Base-by-base conservation (phyloP, 2,888 invertebrate species). In the Tetragnatha montana region DNA sequence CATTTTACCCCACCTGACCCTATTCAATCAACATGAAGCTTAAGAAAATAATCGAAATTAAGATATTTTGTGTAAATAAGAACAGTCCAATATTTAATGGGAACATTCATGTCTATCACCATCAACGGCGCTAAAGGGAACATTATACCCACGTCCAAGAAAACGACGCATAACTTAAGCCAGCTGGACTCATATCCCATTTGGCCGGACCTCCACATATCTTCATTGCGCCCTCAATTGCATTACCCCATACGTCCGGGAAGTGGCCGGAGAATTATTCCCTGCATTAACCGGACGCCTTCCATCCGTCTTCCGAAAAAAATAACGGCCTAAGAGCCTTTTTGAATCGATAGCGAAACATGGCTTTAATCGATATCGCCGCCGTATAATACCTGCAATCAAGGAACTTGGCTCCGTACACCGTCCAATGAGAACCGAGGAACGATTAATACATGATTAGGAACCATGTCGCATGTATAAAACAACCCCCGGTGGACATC, bases 381-480 rank as follows among this genome's bases (percentile, higher is more conserved):
- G n/a, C 17, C 35, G 50, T 82, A 73, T 69, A 75, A 87, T 81
- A 81, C 70, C 87, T 75, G 81, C 81, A 87, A 87, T 87, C 87
- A 81, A 79, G 87, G 35, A 81, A 87, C 71, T 60, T 71, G 22
- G 21, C 82, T 47, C 35, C 50, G n/a, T 19, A 79, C 49, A 73
- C 50, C 22, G 68, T 47, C 73, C 50, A 78, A 47, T 19, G 51
- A 12, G 19, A 51, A 21, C 50, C 60, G 19, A 70, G 68, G 60
- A 74, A 68, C 80, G 88, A 88, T 88, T 88, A 88, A 88, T 83
- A 78, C 88, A 83, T 88, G 88, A 83, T 88, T 88, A 88, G 79
- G 80, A 88, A 71, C 68, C 83, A 88, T 88, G 88, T 88, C 88
- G 68, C 71, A 82, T 71, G 78, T 78, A 82, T 22, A 79, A 83